These are phyloP conservation scores for Solea solea DNA, from an alignment of 2,113 vertebrate species.

Conservation along the genomic window DNA sequence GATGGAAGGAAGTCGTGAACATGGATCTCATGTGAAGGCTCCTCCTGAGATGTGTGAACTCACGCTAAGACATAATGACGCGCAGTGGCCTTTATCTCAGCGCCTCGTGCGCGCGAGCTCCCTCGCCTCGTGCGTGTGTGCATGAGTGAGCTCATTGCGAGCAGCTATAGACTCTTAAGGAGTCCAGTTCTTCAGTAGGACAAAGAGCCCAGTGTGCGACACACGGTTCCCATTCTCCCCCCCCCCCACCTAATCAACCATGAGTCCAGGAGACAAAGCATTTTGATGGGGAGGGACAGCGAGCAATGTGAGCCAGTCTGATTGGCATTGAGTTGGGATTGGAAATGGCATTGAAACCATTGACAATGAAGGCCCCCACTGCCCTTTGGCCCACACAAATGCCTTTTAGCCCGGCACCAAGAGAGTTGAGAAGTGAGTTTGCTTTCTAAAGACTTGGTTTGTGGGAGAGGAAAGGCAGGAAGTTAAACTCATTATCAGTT, in stretches of 20 bases:
- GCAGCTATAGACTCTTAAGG: slow-evolving; percentile 72
- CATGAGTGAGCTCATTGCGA: slow-evolving; percentile 53
- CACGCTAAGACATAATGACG: slow-evolving; percentile 47
- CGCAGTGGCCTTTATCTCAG: slow-evolving; percentile 44
- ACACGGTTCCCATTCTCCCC: slow-evolving; percentile 61
- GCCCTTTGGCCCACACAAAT: slow-evolving; percentile 54
- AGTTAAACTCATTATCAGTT: slow-evolving; percentile 35
- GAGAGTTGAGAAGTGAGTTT: slow-evolving; percentile 33
- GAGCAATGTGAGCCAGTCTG: slow-evolving; percentile 47
- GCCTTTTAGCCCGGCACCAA: slow-evolving; percentile 50
- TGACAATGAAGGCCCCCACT: slow-evolving; percentile 51
- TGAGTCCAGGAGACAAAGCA: slow-evolving; percentile 72
- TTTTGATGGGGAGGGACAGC: slow-evolving; percentile 55
- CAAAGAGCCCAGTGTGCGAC: slow-evolving; percentile 75
- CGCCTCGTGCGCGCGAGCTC: background rate
- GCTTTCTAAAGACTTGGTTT: slow-evolving; percentile 19
- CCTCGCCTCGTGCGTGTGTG: slow-evolving; percentile 3
- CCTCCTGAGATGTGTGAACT: slow-evolving; percentile 41
- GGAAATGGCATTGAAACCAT: slow-evolving; percentile 62
- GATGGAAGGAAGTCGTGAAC: slow-evolving; percentile 25
- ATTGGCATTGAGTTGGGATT: slow-evolving; percentile 63
- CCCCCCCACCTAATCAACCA: slow-evolving; percentile 74
- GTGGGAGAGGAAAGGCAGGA: slow-evolving; percentile 35
- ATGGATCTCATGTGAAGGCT: slow-evolving; percentile 20
- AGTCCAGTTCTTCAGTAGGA: slow-evolving; percentile 55